phyloP scores from a whole-genome alignment of 2,797 vertebrate genomes.

The Thunnus albacares region DNA sequence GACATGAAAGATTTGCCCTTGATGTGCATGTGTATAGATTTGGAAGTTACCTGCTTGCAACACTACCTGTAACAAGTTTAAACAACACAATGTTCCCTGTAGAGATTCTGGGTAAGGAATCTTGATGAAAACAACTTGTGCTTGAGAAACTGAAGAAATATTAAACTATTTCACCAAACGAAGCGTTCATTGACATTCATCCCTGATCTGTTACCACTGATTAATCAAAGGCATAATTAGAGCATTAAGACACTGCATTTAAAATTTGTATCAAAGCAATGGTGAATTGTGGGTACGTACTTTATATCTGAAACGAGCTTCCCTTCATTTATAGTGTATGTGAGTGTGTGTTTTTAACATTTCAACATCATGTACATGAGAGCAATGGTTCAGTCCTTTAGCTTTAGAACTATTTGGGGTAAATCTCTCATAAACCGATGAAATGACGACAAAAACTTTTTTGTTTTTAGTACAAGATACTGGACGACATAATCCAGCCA shows the following conservation, averaged over 20 bases:
- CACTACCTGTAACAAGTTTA: background rate
- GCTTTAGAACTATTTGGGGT: background rate
- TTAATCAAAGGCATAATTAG: conserved; percentile 8
- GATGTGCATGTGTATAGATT: background rate
- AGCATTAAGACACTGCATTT: conserved; percentile 2
- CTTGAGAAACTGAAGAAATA: background rate
- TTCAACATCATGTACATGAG: background rate
- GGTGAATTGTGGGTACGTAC: background rate
- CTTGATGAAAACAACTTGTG: background rate
- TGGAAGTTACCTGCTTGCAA: background rate
- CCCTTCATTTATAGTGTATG: conserved; percentile 2
- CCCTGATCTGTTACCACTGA: background rate
- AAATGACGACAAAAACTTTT: background rate
- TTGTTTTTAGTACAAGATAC: conserved; percentile 26
- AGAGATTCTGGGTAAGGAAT: background rate
- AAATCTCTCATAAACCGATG: background rate
- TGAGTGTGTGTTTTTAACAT: background rate
- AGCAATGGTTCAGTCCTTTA: background rate
- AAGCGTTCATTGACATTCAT: background rate
- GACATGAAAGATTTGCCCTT: conserved; percentile 7
- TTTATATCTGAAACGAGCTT: background rate
- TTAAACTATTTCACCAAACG: background rate
- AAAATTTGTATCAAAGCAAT: background rate
- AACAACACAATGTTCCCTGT: background rate
- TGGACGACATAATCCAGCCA: conserved; percentile 55